These are phyloP conservation scores for Drosophila percnosoma DNA, from an alignment of 2,888 invertebrate genomes.

Conservation along the genomic window DNA sequence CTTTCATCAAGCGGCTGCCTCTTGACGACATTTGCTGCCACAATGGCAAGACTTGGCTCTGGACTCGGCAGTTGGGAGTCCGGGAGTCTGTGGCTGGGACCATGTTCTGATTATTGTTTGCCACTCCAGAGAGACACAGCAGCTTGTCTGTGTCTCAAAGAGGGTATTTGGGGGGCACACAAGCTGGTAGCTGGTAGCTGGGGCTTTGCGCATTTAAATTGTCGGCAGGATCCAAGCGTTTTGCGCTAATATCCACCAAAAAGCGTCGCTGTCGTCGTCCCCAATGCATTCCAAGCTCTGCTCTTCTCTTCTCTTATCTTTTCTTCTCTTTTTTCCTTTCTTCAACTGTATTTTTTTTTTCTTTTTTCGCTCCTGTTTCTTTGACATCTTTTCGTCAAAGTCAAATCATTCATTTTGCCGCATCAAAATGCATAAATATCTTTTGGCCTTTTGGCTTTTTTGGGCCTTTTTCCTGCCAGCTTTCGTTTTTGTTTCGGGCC, in stretches of 20 bases:
- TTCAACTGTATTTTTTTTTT: not conserved
- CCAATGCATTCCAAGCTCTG: constrained; percentile 62
- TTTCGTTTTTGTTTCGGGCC: constrained; percentile 27
- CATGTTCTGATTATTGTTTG: constrained; percentile 77
- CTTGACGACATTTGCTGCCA: constrained; percentile 64
- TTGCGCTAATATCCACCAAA: constrained; percentile 80
- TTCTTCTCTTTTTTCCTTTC: constrained; percentile 17
- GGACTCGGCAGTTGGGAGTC: not conserved
- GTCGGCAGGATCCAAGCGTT: constrained; percentile 81
- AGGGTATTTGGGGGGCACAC: constrained; percentile 14
- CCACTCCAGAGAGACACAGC: constrained; percentile 59
- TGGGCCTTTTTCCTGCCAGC: constrained; percentile 1
- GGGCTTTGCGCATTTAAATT: constrained; percentile 71
- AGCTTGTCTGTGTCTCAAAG: constrained; percentile 4
- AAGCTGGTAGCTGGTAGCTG: constrained; percentile 12
- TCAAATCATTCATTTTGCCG: constrained; percentile 84
- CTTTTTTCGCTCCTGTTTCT: constrained; percentile 23
- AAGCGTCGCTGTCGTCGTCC: constrained; percentile 54
- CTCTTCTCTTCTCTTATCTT: constrained; percentile 10
- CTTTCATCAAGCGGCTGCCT: constrained; percentile 79
- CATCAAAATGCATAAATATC: constrained; percentile 82
- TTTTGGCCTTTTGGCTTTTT: constrained; percentile 45
- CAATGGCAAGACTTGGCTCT: constrained; percentile 49
- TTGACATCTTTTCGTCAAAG: constrained; percentile 84
- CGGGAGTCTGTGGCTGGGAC: constrained; percentile 15